Conservation (phyloP, 2,797 vertebrate species). For the Hozukius guyotensis region DNA sequence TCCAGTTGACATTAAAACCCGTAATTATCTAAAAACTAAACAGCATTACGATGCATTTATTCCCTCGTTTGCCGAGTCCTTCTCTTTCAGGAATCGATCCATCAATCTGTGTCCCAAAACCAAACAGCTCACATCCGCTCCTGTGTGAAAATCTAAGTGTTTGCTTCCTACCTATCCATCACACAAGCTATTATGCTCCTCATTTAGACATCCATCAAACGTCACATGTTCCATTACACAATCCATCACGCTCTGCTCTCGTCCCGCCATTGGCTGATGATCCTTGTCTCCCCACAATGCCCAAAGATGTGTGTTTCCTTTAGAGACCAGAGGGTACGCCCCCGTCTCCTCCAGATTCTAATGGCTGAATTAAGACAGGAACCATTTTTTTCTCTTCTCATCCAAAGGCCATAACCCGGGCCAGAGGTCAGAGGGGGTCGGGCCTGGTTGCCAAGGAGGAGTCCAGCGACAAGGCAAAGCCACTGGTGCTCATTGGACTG, state of each 20-base stretch:
- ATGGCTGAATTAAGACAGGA: constrained; percentile 72
- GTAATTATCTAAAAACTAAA: not conserved
- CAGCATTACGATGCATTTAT: not conserved
- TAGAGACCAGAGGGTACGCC: constrained; percentile 55
- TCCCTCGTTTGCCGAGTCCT: not conserved
- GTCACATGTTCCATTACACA: constrained; percentile 68
- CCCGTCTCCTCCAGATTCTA: constrained; percentile 66
- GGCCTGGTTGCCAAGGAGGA: constrained; percentile 72
- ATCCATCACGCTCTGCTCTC: constrained; percentile 73
- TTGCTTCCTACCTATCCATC: constrained; percentile 81
- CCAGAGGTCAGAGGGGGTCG: constrained; percentile 66
- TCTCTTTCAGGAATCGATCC: constrained; percentile 44
- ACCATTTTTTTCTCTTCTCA: constrained; percentile 51
- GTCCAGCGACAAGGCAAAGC: constrained; percentile 53
- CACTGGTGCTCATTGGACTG: constrained; percentile 65
- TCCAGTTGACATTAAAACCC: not conserved
- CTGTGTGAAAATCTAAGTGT: constrained; percentile 70
- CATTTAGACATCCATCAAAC: constrained; percentile 77
- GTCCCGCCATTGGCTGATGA: constrained; percentile 57
- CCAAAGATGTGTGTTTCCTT: constrained; percentile 64
- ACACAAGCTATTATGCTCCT: constrained; percentile 67
- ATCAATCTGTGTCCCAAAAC: constrained; percentile 65
- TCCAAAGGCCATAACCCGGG: constrained; percentile 48
- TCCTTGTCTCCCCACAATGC: constrained; percentile 68
- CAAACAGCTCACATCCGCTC: constrained; percentile 80